phyloP scores from a whole-genome alignment of 2,888 invertebrate species.

The Cheiracanthium punctorium region DNA sequence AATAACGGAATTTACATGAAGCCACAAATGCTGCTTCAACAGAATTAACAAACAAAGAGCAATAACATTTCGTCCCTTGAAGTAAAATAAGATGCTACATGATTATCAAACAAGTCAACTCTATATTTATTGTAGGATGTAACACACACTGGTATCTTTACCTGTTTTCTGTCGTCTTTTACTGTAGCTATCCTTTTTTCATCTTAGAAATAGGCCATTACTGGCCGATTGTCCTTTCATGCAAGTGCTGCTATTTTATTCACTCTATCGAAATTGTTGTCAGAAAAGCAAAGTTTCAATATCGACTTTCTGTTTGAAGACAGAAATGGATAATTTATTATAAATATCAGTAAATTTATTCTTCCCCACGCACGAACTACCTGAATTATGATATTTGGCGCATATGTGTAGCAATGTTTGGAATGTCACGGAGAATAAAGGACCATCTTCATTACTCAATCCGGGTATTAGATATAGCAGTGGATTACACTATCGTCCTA shows the following conservation, averaged over 20 bases:
- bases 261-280: neutral
- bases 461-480: neutral
- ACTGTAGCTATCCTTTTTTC: neutral
- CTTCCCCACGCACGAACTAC: neutral
- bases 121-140: neutral
- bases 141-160: neutral
- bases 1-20: neutral
- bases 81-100: neutral
- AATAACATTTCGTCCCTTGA: neutral
- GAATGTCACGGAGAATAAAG: neutral
- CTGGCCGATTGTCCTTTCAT: conserved; percentile 4
- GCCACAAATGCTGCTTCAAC: conserved; percentile 11
- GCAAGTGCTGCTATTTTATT: conserved; percentile 12
- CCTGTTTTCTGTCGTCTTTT: neutral
- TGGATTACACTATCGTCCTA: neutral
- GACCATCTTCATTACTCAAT: neutral
- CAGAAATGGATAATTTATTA: too few relatives aligned
- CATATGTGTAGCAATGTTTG: too few relatives aligned
- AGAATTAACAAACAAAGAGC: neutral
- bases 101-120: neutral
- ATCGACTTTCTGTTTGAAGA: too few relatives aligned
- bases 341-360: neutral
- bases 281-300: too few relatives aligned
- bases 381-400: neutral
- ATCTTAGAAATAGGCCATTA: neutral